Conservation (phyloP, 2,888 invertebrate species). For the Malacosoma neustria region DNA sequence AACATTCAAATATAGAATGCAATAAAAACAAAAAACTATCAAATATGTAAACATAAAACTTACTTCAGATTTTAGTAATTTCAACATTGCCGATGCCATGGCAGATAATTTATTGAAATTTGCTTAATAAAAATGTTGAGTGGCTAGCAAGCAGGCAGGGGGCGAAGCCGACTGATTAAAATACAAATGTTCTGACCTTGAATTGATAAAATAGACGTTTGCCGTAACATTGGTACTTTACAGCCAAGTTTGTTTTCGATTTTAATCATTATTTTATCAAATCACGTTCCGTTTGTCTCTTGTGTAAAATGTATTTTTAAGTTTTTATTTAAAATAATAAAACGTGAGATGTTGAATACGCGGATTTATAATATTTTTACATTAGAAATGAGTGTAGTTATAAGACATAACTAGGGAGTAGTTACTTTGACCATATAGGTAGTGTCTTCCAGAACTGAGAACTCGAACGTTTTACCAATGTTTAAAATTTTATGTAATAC, state of each 20-base stretch:
- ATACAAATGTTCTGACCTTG: conserved; percentile 63
- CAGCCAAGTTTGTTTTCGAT: conserved; percentile 20
- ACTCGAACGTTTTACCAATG: too few species aligned
- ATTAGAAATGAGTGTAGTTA: too few species aligned
- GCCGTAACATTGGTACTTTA: conserved; percentile 21
- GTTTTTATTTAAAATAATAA: too few species aligned
- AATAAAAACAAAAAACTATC: too few species aligned
- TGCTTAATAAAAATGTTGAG: conserved; percentile 12
- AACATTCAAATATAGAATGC: too few species aligned
- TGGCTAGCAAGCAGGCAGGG: conserved; percentile 31
- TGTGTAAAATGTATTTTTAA: too few species aligned
- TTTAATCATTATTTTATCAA: conserved; percentile 4
- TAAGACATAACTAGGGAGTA: too few species aligned
- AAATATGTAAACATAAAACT: conserved; percentile 28
- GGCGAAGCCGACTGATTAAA: conserved; percentile 57
- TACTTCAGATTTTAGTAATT: conserved; percentile 61
- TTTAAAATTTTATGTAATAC: too few species aligned
- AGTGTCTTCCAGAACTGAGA: too few species aligned
- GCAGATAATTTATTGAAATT: conserved; percentile 4
- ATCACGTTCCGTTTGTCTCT: conserved; percentile 1
- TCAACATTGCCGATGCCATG: conserved; percentile 61
- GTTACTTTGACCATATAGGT: too few species aligned
- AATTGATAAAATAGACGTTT: conserved; percentile 55
- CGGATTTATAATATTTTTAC: too few species aligned
- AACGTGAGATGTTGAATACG: too few species aligned